Conservation (phyloP, 2,113 vertebrate species). For the Polyodon spathula region DNA sequence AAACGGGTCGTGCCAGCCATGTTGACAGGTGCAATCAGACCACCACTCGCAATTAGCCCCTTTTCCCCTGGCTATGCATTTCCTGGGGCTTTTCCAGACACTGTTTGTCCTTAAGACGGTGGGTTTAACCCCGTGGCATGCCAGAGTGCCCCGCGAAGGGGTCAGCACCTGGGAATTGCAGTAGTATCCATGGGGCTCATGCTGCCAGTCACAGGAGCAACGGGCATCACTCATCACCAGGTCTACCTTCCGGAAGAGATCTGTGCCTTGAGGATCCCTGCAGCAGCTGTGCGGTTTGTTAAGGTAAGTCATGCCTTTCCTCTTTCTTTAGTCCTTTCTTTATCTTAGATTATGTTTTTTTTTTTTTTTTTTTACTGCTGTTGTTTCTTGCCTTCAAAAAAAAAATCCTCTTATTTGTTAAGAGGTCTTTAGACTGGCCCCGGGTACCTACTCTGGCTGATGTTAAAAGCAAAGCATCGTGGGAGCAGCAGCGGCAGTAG, state of each 20-base stretch:
- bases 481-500: conserved; percentile 26
- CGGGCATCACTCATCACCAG: conserved; percentile 41
- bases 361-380: conserved; percentile 5
- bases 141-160: conserved; percentile 33
- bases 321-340: conserved; percentile 12
- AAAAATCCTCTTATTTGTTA: not conserved
- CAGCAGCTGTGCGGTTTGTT: conserved; percentile 63
- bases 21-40: conserved; percentile 63
- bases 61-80: conserved; percentile 38
- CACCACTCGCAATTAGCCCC: conserved; percentile 61
- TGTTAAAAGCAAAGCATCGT: conserved; percentile 44
- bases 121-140: conserved; percentile 44
- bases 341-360: conserved; percentile 5
- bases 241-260: conserved; percentile 28
- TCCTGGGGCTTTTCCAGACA: conserved; percentile 58
- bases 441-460: conserved; percentile 43
- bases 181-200: conserved; percentile 37
- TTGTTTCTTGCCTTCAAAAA: too few species aligned
- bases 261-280: conserved; percentile 45
- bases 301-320: conserved; percentile 65
- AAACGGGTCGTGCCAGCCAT: conserved; percentile 59
- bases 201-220: conserved; percentile 62
- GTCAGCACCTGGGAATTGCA: conserved; percentile 30
- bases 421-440: conserved; percentile 21
- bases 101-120: conserved; percentile 51